Conservation (phyloP, 2,113 vertebrate species). For the Elaphurus davidianus region DNA sequence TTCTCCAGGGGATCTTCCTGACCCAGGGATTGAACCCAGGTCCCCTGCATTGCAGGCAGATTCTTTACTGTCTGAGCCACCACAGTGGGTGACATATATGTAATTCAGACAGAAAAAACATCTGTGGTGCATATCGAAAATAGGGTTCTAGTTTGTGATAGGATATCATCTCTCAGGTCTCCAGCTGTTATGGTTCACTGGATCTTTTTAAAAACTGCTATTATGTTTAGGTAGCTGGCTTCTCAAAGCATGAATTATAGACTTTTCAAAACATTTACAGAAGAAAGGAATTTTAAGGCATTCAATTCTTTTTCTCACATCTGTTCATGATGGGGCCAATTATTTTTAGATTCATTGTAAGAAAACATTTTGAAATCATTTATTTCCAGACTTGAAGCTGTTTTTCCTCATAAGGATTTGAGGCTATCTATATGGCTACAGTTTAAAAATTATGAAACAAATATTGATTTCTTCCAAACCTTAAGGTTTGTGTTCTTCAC, state of each 20-base stretch:
- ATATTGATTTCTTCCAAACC: neutral
- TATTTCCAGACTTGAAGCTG: conserved; percentile 22
- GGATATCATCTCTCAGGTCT: neutral
- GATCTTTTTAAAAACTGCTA: neutral
- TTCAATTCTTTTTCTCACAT: conserved; percentile 40
- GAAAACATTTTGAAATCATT: conserved; percentile 46
- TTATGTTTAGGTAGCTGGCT: conserved; percentile 48
- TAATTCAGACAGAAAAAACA: neutral
- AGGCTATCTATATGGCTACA: neutral
- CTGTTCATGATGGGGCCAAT: conserved; percentile 9
- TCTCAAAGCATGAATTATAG: conserved; percentile 46
- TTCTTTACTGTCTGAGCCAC: neutral
- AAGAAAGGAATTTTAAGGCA: neutral
- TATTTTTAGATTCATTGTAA: conserved; percentile 69
- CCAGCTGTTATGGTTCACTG: neutral
- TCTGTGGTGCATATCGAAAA: neutral
- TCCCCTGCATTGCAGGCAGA: neutral
- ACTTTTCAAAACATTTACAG: conserved; percentile 43
- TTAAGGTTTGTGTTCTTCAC: neutral
- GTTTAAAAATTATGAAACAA: neutral
- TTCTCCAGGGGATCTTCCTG: neutral
- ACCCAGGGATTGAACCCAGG: neutral
- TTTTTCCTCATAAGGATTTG: conserved; percentile 19
- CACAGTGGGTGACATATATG: neutral
- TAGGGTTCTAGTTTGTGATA: neutral